Evolutionary conservation across 2,797 vertebrate genomes (phyloP).

Genomic region (Melanotaenia pygmaea): DNA sequence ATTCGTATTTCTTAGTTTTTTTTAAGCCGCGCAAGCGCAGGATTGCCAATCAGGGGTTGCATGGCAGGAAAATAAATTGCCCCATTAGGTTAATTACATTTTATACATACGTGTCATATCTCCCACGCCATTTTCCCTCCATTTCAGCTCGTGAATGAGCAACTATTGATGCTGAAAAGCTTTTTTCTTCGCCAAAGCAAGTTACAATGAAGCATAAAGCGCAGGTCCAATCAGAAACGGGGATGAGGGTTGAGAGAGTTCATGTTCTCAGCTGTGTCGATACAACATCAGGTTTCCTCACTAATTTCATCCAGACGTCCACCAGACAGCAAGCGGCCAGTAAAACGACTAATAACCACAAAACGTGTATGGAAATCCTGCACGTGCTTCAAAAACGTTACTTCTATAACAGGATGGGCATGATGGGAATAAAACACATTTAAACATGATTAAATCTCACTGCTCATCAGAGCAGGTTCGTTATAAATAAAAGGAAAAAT

Average conservation of each 20-base stretch:
- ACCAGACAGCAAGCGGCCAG: neutral
- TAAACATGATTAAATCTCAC: neutral
- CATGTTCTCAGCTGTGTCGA: slow-evolving; percentile 42
- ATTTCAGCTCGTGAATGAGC: neutral
- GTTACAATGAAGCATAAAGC: slow-evolving; percentile 27
- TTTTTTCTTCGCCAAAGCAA: neutral
- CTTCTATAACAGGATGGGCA: neutral
- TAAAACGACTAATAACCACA: neutral
- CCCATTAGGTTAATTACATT: slow-evolving; percentile 50
- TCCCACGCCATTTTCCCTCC: neutral
- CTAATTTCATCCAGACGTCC: slow-evolving; percentile 47
- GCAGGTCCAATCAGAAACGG: slow-evolving; percentile 67
- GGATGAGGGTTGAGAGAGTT: slow-evolving; percentile 73
- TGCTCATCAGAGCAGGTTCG: neutral
- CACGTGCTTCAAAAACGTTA: neutral
- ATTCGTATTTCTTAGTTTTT: slow-evolving; percentile 61
- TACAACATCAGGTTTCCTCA: slow-evolving; percentile 37
- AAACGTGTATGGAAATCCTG: neutral
- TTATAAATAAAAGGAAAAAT: neutral
- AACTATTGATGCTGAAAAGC: neutral
- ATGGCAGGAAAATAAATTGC: slow-evolving; percentile 72
- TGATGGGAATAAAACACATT: neutral
- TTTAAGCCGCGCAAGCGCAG: slow-evolving; percentile 75
- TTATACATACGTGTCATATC: neutral
- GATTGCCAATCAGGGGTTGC: slow-evolving; percentile 66